These are phyloP conservation scores for Rhagoletis pomonella DNA, from an alignment of 1,140 invertebrate species.

Conservation along the genomic window DNA sequence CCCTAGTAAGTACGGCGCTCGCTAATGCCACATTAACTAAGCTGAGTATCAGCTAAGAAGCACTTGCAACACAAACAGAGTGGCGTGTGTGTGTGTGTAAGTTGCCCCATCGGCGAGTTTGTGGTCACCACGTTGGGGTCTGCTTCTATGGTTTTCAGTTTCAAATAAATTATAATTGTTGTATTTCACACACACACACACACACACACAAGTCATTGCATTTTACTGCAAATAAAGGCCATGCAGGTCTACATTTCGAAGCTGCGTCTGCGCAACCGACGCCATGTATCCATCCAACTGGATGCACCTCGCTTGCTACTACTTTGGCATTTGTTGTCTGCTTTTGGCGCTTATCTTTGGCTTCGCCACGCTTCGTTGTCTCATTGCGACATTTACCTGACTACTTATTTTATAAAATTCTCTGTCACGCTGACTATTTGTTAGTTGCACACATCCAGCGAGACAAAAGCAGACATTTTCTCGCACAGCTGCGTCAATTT, in stretches of 20 bases:
- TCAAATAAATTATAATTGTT: slow-evolving; percentile 43
- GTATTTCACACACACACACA: neutral
- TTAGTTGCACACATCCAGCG: neutral
- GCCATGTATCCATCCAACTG: neutral
- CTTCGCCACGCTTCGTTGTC: neutral
- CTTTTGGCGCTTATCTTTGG: neutral
- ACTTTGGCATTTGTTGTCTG: neutral
- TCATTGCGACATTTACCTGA: neutral
- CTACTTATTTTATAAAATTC: neutral
- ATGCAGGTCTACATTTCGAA: neutral
- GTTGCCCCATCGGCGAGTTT: neutral
- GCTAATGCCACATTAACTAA: slow-evolving; percentile 2
- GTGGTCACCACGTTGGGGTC: neutral
- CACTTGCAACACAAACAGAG: neutral
- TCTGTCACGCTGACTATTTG: neutral
- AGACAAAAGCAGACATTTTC: neutral
- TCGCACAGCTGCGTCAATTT: neutral
- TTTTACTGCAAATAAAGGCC: neutral
- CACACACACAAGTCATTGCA: neutral
- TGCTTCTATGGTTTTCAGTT: slow-evolving; percentile 6
- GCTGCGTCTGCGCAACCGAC: neutral
- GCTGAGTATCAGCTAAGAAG: slow-evolving; percentile 24
- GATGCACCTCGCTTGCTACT: neutral
- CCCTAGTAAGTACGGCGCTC: neutral
- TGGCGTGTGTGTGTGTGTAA: neutral